Evolutionary conservation across 2,113 vertebrate genomes (phyloP).

Genomic region (Neolamprologus fasciatus): DNA sequence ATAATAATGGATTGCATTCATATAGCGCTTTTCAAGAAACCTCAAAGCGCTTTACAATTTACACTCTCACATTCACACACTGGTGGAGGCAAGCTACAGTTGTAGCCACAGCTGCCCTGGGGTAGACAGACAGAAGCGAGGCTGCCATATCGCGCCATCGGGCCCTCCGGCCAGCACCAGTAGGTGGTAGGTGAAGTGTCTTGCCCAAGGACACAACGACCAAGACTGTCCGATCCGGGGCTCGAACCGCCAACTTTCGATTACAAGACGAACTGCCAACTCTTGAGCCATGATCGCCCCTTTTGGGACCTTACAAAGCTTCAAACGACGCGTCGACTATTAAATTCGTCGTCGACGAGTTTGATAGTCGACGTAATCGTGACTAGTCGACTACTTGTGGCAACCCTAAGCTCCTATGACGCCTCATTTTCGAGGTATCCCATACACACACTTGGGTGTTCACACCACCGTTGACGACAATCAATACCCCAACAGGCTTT

Average conservation of each 20-base stretch:
- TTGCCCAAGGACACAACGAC: not conserved
- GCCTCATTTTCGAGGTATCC: not conserved
- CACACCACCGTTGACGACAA: accelerated
- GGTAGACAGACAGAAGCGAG: not conserved
- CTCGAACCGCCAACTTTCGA: accelerated
- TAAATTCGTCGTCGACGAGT: accelerated
- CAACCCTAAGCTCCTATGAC: not conserved
- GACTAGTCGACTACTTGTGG: not conserved
- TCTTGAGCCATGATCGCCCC: not conserved
- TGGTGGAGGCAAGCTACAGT: not conserved
- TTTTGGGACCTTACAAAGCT: not conserved
- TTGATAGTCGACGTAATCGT: not conserved
- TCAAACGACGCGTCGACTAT: accelerated
- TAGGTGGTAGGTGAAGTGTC: not conserved
- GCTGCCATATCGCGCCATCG: accelerated
- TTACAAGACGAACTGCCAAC: not conserved
- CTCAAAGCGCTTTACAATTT: not conserved
- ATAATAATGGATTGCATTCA: not conserved
- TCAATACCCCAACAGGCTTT: not conserved
- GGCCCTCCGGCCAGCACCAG: accelerated
- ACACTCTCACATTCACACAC: not conserved
- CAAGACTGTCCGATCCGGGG: accelerated
- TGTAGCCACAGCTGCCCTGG: not conserved
- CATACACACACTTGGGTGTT: not conserved
- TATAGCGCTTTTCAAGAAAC: not conserved